These are phyloP conservation scores for Meganola albula DNA, from an alignment of 2,888 invertebrate species.

Conservation along the genomic window DNA sequence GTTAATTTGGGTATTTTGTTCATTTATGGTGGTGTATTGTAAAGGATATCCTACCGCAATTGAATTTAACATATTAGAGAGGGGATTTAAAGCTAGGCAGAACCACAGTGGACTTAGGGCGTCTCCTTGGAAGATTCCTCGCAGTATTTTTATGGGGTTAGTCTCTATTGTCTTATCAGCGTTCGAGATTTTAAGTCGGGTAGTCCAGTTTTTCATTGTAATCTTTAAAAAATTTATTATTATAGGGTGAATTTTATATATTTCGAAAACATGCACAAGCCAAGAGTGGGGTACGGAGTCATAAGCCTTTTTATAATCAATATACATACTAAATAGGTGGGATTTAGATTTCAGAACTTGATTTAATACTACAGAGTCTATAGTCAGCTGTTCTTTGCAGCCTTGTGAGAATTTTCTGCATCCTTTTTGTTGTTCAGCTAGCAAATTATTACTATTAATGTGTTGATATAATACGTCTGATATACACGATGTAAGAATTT, in stretches of 20 bases:
- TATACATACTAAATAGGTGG: no score
- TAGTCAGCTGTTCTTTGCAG: constrained; percentile 21
- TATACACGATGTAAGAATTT: constrained; percentile 23
- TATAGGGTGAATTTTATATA: neutral
- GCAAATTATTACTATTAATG: constrained; percentile 13
- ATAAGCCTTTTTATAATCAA: neutral
- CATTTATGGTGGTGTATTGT: no score
- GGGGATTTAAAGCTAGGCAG: neutral
- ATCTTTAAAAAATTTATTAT: neutral
- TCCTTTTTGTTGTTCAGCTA: constrained; percentile 24
- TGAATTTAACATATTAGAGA: neutral
- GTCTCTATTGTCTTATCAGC: neutral
- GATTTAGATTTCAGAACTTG: no score
- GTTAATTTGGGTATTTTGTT: no score
- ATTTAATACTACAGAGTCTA: constrained; percentile 10
- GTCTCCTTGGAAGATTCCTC: neutral
- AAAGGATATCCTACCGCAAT: neutral
- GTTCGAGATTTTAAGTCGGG: neutral
- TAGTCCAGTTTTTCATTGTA: neutral
- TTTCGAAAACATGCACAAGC: neutral
- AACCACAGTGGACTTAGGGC: neutral
- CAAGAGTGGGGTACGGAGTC: neutral
- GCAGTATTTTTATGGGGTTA: neutral
- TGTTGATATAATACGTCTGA: constrained; percentile 18
- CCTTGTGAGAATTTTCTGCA: constrained; percentile 16